Conservation (phyloP, 1,140 invertebrate genomes). For the Leucophenga varia region DNA sequence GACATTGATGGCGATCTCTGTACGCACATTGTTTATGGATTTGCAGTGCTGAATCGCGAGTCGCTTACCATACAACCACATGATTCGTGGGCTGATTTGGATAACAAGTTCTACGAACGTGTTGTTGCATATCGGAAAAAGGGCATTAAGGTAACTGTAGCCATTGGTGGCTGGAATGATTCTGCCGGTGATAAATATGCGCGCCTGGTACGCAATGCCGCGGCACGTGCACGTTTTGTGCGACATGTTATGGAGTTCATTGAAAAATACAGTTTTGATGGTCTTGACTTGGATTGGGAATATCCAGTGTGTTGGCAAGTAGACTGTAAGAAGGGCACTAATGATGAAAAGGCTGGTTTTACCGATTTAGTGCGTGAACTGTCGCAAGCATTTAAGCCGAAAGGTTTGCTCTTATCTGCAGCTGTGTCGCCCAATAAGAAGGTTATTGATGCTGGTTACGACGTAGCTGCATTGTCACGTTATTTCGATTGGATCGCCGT, state of each 20-base stretch:
- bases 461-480: conserved; percentile 68
- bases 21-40: conserved; percentile 90
- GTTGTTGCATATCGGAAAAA: conserved; percentile 72
- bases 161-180: conserved; percentile 88
- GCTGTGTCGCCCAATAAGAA: conserved; percentile 83
- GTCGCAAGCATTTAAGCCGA: conserved; percentile 67
- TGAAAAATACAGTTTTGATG: conserved; percentile 78
- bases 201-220: conserved; percentile 73
- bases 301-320: conserved; percentile 92
- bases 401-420: conserved; percentile 72
- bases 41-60: conserved; percentile 79
- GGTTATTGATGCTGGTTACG: conserved; percentile 79
- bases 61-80: conserved; percentile 78
- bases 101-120: conserved; percentile 85
- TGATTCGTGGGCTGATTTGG: conserved; percentile 85
- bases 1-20: conserved; percentile 83
- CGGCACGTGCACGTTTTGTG: conserved; percentile 71
- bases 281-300: conserved; percentile 87
- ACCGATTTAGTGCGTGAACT: conserved; percentile 71
- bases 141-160: conserved; percentile 78
- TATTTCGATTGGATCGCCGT: conserved; percentile 81
- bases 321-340: conserved; percentile 73
- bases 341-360: conserved; percentile 75
- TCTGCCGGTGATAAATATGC: conserved; percentile 84
- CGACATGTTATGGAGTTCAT: conserved; percentile 75